These are phyloP conservation scores for Eleutherodactylus coqui DNA, from an alignment of 2,797 vertebrate genomes.

Conservation along the genomic window DNA sequence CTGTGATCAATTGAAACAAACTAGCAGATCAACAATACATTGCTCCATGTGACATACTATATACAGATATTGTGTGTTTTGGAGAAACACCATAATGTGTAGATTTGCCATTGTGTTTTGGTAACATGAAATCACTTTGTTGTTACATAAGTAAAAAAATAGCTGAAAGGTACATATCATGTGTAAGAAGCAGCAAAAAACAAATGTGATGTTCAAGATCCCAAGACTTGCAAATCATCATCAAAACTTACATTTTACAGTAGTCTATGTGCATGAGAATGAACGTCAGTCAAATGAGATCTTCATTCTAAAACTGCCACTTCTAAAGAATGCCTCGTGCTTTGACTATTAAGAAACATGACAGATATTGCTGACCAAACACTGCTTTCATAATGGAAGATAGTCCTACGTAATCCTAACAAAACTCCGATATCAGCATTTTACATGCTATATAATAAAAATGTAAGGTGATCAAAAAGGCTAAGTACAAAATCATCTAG, in stretches of 20 bases:
- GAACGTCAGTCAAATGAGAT: conserved; percentile 43
- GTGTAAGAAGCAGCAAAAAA: conserved; percentile 29
- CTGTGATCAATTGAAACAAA: no score
- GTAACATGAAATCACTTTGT: not conserved
- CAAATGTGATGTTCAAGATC: conserved; percentile 14
- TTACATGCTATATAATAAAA: not conserved
- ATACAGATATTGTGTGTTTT: not conserved
- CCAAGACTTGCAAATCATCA: conserved; percentile 32
- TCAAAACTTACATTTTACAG: conserved; percentile 33
- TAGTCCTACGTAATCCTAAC: not conserved
- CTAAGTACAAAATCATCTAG: not conserved
- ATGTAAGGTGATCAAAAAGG: not conserved
- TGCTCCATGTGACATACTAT: conserved; percentile 17
- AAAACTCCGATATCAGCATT: not conserved
- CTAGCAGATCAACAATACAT: conserved; percentile 18
- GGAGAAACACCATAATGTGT: not conserved
- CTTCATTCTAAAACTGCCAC: conserved; percentile 41
- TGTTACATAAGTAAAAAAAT: conserved; percentile 14
- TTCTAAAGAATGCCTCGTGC: conserved; percentile 6
- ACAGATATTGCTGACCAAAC: conserved; percentile 57
- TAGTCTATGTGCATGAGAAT: conserved; percentile 36
- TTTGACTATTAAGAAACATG: conserved; percentile 54
- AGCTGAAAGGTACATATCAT: conserved; percentile 21
- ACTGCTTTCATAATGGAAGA: conserved; percentile 2
- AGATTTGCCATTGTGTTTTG: not conserved